phyloP scores from a whole-genome alignment of 2,113 vertebrate genomes.

The Fregetta grallaria region DNA sequence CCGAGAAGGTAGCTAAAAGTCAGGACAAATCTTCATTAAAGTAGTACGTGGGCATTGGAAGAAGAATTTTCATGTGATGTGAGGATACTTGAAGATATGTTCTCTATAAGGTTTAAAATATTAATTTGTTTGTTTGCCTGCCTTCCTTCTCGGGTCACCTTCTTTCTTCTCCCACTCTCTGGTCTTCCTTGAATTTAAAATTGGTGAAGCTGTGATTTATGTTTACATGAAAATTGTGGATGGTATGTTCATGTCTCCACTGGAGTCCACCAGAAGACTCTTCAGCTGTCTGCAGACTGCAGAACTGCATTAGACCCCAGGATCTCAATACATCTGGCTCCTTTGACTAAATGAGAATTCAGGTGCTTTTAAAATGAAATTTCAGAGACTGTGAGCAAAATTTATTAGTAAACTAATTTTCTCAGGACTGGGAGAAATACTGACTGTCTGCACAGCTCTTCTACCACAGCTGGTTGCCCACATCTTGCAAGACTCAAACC shows the following conservation, averaged over 20 bases:
- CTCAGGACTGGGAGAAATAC: background rate
- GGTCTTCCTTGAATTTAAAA: background rate
- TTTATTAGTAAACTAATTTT: background rate
- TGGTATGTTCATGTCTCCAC: background rate
- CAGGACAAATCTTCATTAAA: background rate
- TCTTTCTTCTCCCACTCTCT: background rate
- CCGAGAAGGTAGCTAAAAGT: background rate
- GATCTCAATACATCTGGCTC: background rate
- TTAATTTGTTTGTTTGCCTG: background rate
- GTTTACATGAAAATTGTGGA: background rate
- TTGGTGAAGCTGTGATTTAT: background rate
- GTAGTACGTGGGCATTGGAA: background rate
- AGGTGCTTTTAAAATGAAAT: background rate
- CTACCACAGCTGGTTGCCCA: background rate
- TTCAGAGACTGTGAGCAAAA: background rate
- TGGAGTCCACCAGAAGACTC: background rate
- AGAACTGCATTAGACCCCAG: background rate
- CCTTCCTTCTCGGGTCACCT: background rate
- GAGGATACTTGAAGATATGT: background rate
- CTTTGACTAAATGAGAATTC: background rate
- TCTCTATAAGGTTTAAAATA: background rate
- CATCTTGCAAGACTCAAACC: background rate
- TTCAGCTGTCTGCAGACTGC: background rate
- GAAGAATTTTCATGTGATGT: background rate
- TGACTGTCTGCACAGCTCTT: background rate